phyloP scores from a whole-genome alignment of 2,888 invertebrate genomes.

The Latrodectus elegans region DNA sequence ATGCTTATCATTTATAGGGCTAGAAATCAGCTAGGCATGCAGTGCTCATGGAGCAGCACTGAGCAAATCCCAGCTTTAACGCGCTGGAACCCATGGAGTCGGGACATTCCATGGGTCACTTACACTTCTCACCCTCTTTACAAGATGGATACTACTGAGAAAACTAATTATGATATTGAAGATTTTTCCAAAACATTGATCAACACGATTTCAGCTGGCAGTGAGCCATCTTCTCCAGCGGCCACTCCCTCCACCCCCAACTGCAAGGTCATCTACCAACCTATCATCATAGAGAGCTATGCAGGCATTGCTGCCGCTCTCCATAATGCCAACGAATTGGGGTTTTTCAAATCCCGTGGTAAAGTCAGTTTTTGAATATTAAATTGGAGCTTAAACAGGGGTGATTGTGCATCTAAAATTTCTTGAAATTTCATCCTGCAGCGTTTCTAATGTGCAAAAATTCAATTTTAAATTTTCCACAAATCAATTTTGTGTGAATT shows the following conservation, averaged over 20 bases:
- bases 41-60: constrained; percentile 86
- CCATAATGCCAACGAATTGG: constrained; percentile 87
- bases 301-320: constrained; percentile 85
- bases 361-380: constrained; percentile 85
- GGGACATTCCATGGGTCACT: constrained; percentile 85
- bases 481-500: too few species aligned
- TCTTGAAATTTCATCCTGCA: too few species aligned
- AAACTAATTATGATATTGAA: constrained; percentile 75
- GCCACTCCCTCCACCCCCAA: constrained; percentile 7
- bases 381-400: constrained; percentile 65
- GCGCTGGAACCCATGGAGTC: constrained; percentile 82
- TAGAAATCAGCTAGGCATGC: constrained; percentile 83
- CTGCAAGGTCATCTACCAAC: constrained; percentile 79
- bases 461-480: too few species aligned
- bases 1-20: constrained; percentile 76
- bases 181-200: constrained; percentile 75
- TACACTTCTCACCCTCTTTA: constrained; percentile 84
- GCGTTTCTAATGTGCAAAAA: too few species aligned
- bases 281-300: constrained; percentile 87
- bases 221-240: neutral
- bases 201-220: constrained; percentile 70
- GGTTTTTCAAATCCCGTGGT: constrained; percentile 90
- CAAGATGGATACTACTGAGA: constrained; percentile 73
- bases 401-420: constrained; percentile 19
- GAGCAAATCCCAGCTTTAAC: constrained; percentile 80